phyloP scores from a whole-genome alignment of 2,888 invertebrate species.

The Boloria selene region DNA sequence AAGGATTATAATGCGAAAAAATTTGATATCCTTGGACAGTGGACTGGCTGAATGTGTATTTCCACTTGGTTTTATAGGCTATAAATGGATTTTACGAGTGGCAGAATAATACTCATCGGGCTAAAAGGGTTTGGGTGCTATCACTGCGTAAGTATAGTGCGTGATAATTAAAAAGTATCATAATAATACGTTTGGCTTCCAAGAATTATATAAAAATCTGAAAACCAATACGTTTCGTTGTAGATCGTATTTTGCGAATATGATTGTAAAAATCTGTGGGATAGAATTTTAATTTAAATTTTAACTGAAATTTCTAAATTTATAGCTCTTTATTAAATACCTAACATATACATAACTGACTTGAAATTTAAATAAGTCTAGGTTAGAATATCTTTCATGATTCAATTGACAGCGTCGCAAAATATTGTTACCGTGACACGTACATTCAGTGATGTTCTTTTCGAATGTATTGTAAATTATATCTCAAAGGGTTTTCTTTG shows the following conservation, averaged over 20 bases:
- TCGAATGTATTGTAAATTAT: background rate
- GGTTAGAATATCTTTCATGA: too few relatives aligned
- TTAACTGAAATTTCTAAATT: too few relatives aligned
- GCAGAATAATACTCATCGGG: conserved; percentile 77
- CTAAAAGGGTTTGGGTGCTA: conserved; percentile 71
- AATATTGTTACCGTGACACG: background rate
- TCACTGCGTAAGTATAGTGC: conserved; percentile 40
- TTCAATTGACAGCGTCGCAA: background rate
- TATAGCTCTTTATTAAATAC: too few relatives aligned
- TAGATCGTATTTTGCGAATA: too few relatives aligned
- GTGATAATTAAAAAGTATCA: conserved; percentile 71
- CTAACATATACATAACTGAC: too few relatives aligned
- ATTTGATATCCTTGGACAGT: conserved; percentile 34
- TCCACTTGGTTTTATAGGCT: conserved; percentile 78
- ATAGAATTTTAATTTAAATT: too few relatives aligned
- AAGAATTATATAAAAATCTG: background rate
- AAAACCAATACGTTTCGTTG: too few relatives aligned
- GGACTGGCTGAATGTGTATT: conserved; percentile 58
- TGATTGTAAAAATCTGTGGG: too few relatives aligned
- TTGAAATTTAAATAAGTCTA: too few relatives aligned
- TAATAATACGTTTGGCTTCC: conserved; percentile 27
- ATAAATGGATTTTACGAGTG: conserved; percentile 75
- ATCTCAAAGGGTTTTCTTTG: background rate
- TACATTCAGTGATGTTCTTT: background rate
- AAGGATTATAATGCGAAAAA: conserved; percentile 32